Evolutionary conservation across 2,888 invertebrate genomes (phyloP).

Genomic region (Xestia xanthographa): DNA sequence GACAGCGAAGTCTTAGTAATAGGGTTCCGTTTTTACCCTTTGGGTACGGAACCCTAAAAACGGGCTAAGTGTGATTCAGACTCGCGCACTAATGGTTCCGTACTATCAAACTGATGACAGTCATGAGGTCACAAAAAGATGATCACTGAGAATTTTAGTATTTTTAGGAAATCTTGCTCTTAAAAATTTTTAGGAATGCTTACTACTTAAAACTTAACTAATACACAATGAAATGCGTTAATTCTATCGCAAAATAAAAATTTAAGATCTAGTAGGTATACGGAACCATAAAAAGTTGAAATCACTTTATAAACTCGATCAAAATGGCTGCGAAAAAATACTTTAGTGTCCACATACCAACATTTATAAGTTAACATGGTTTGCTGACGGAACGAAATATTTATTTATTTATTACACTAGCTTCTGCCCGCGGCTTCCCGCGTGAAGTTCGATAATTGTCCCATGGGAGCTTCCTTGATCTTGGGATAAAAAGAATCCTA

Average conservation of each 20-base stretch:
- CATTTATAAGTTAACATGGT: not conserved
- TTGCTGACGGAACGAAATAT: not conserved
- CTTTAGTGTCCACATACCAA: not conserved
- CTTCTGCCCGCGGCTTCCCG: too few relatives aligned
- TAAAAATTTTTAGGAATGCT: too few relatives aligned
- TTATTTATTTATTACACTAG: too few relatives aligned
- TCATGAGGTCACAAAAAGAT: not conserved
- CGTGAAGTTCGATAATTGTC: too few relatives aligned
- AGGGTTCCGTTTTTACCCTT: too few relatives aligned
- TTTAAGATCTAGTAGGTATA: not conserved
- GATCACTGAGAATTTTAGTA: not conserved
- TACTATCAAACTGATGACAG: not conserved
- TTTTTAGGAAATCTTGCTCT: not conserved
- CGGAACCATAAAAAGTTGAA: not conserved
- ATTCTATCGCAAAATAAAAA: not conserved
- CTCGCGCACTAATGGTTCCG: not conserved
- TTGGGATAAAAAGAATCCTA: too few relatives aligned
- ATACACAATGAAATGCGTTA: not conserved
- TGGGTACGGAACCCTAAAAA: too few relatives aligned
- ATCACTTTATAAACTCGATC: not conserved
- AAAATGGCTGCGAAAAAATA: not conserved
- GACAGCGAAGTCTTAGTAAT: too few relatives aligned
- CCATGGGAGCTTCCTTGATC: too few relatives aligned
- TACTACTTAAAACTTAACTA: not conserved
- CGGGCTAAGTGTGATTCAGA: not conserved